Evolutionary conservation across 2,113 vertebrate genomes (phyloP).

Genomic region (Rhineura floridana): DNA sequence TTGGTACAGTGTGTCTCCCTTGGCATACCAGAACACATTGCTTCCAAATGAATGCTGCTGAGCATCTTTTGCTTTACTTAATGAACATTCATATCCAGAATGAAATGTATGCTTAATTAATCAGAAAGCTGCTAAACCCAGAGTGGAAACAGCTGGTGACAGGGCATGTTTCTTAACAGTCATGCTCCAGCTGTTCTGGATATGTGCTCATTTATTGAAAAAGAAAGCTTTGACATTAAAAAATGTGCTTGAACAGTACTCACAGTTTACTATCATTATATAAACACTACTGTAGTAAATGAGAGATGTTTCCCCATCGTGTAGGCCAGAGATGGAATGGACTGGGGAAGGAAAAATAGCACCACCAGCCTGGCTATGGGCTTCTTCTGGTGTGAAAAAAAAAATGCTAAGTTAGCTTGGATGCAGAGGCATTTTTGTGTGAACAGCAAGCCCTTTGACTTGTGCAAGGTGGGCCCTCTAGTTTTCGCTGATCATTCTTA

Average conservation of each 20-base stretch:
- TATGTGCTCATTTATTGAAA: conserved; percentile 2
- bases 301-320: background rate
- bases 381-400: background rate
- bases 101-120: conserved; percentile 23
- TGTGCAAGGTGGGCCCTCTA: background rate
- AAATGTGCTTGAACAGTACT: background rate
- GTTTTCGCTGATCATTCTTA: background rate
- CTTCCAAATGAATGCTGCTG: background rate
- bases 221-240: background rate
- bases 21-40: background rate
- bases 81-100: background rate
- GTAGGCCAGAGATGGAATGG: background rate
- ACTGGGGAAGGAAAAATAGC: background rate
- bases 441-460: background rate
- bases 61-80: conserved; percentile 21
- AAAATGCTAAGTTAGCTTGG: background rate
- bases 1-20: background rate
- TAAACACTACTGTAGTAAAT: background rate
- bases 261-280: background rate
- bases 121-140: conserved; percentile 1
- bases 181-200: background rate
- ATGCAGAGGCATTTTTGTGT: too few relatives aligned
- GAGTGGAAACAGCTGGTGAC: background rate
- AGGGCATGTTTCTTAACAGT: background rate
- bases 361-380: too few relatives aligned